These are phyloP conservation scores for Osmerus mordax DNA, from an alignment of 2,113 vertebrate genomes.

Conservation along the genomic window DNA sequence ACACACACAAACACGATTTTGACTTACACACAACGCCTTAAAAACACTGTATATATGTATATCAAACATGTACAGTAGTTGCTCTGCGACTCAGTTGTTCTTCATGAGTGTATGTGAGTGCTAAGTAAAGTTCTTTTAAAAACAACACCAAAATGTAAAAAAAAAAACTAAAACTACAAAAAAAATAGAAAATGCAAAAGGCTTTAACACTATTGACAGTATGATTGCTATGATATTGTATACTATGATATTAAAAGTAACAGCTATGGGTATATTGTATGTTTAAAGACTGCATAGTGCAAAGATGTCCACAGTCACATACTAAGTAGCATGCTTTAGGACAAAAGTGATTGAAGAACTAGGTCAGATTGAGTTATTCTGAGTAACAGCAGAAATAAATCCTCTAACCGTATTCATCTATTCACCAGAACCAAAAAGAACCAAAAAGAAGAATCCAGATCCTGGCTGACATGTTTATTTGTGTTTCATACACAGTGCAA, in stretches of 20 bases:
- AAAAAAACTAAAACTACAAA: slow-evolving; percentile 25
- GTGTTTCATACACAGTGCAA: no score
- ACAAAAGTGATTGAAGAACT: neutral
- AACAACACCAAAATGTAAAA: slow-evolving; percentile 43
- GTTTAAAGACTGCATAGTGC: slow-evolving; percentile 48
- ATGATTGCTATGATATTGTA: slow-evolving; percentile 58
- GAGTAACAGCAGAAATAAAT: no score
- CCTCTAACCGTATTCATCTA: no score
- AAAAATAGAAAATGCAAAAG: slow-evolving; percentile 47
- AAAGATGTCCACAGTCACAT: slow-evolving; percentile 45
- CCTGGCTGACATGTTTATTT: no score
- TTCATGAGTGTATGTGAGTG: slow-evolving; percentile 46
- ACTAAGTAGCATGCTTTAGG: slow-evolving; percentile 13
- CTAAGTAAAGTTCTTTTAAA: slow-evolving; percentile 61
- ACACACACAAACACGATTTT: neutral
- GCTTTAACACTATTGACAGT: slow-evolving; percentile 57
- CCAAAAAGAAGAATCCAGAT: no score
- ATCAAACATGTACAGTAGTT: slow-evolving; percentile 12
- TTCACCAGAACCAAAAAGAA: no score
- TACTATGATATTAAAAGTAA: slow-evolving; percentile 44
- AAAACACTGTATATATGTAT: slow-evolving; percentile 23
- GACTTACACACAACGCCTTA: slow-evolving; percentile 9
- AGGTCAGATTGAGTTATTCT: neutral
- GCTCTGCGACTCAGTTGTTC: slow-evolving; percentile 3
- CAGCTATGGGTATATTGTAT: slow-evolving; percentile 45